Evolutionary conservation across 2,113 vertebrate genomes (phyloP).

Genomic region (Etia nguti): DNA sequence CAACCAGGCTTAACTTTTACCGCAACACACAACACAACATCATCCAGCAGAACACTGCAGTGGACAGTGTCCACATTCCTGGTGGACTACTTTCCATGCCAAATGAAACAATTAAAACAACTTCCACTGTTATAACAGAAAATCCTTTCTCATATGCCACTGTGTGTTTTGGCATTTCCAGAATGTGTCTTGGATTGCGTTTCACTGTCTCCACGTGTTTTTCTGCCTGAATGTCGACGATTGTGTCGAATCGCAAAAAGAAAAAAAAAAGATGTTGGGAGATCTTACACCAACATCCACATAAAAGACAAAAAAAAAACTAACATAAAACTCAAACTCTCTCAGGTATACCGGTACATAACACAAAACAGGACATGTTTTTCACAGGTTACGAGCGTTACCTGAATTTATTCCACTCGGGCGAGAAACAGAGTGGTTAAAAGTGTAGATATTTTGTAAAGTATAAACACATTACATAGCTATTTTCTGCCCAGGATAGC

Average conservation of each 20-base stretch:
- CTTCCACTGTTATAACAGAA: neutral
- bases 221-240: neutral
- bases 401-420: neutral
- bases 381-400: neutral
- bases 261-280: neutral
- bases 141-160: neutral
- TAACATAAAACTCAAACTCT: neutral
- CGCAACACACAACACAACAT: neutral
- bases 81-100: neutral
- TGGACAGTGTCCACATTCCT: neutral
- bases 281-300: neutral
- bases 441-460: slow-evolving; percentile 4
- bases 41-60: neutral
- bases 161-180: neutral
- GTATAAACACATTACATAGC: neutral
- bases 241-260: neutral
- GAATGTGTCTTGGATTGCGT: neutral
- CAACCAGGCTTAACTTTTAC: neutral
- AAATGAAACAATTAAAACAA: neutral
- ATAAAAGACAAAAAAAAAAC: neutral
- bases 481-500: neutral
- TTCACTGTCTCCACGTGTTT: neutral
- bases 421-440: neutral
- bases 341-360: neutral
- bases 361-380: neutral